A percentile compares a stretch with the other conserved stretches of the same genome.
phyloP scores from a whole-genome alignment of 2,888 invertebrate species.

The Hirtodrosophila confusa region DNA sequence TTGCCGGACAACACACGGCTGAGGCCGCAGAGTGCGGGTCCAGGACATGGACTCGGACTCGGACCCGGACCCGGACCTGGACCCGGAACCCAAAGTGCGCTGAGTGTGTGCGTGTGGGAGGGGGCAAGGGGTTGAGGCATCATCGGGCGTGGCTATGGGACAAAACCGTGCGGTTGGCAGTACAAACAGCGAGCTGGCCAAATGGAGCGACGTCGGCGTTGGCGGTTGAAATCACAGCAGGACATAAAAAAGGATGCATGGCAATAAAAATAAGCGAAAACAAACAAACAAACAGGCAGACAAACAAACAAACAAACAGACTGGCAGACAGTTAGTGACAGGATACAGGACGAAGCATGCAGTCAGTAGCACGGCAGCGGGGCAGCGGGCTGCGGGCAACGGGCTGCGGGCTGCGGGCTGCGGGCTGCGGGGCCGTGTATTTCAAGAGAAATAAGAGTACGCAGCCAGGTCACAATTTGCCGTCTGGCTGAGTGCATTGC shows the following conservation, averaged over 20 bases:
- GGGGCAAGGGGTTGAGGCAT: conserved; percentile 9
- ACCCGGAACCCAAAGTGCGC: conserved; percentile 13
- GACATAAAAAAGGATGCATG: conserved; percentile 70
- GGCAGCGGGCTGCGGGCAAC: neutral
- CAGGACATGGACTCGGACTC: conserved; percentile 9
- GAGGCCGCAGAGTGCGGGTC: conserved; percentile 4
- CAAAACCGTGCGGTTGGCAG: conserved; percentile 59
- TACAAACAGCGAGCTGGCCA: conserved; percentile 47
- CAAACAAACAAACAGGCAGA: conserved; percentile 46
- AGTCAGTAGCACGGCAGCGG: too few relatives aligned
- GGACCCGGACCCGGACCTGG: conserved; percentile 5
- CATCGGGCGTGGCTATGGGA: conserved; percentile 30
- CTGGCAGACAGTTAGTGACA: conserved; percentile 35
- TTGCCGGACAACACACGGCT: conserved; percentile 29
- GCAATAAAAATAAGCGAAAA: conserved; percentile 69
- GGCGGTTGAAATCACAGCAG: conserved; percentile 64
- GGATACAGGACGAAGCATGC: conserved; percentile 15
- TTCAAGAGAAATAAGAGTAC: neutral
- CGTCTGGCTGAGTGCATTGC: conserved; percentile 51
- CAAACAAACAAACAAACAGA: conserved; percentile 6
- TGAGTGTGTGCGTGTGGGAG: conserved; percentile 20
- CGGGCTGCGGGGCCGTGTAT: too few relatives aligned
- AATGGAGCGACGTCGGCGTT: conserved; percentile 29
- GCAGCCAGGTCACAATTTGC: conserved; percentile 45
- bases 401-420: neutral